phyloP scores from a whole-genome alignment of 2,797 vertebrate genomes.

The Chaetodon trifasciatus region DNA sequence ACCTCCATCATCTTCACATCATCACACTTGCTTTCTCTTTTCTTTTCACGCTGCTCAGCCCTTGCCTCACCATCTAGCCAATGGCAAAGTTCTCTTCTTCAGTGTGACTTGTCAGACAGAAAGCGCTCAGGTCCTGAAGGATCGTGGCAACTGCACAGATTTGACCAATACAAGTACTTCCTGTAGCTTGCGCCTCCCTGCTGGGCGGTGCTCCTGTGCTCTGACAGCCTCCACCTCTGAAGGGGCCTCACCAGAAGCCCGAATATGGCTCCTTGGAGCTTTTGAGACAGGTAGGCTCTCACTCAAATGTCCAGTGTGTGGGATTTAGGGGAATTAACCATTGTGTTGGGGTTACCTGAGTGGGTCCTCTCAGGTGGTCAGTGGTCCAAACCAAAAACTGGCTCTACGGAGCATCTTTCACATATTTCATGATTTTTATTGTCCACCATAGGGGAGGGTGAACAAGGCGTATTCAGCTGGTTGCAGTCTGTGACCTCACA shows the following conservation, averaged over 20 bases:
- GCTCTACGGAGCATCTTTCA: no score
- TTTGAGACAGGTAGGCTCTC: conserved; percentile 42
- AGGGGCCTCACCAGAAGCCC: conserved; percentile 74
- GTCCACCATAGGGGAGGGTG: no score
- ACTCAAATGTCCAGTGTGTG: no score
- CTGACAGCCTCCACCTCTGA: conserved; percentile 75
- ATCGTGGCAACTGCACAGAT: conserved; percentile 58
- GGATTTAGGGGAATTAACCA: no score
- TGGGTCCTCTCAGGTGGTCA: no score
- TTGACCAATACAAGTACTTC: conserved; percentile 46
- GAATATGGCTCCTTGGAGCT: conserved; percentile 44
- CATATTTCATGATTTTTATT: no score
- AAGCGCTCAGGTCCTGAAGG: background rate
- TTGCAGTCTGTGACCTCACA: no score
- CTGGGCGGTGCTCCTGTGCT: conserved; percentile 60
- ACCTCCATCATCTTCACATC: conserved; percentile 3
- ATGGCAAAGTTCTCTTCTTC: conserved; percentile 75
- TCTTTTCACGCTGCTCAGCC: conserved; percentile 62
- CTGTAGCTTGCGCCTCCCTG: conserved; percentile 71
- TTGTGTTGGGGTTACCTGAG: no score
- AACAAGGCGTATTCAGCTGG: no score
- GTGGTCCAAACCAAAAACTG: no score
- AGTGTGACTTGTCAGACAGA: conserved; percentile 58
- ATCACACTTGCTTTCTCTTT: background rate
- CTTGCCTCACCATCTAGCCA: conserved; percentile 69